Base-by-base conservation (phyloP, 2,113 vertebrate genomes). In the Athene noctua region DNA sequence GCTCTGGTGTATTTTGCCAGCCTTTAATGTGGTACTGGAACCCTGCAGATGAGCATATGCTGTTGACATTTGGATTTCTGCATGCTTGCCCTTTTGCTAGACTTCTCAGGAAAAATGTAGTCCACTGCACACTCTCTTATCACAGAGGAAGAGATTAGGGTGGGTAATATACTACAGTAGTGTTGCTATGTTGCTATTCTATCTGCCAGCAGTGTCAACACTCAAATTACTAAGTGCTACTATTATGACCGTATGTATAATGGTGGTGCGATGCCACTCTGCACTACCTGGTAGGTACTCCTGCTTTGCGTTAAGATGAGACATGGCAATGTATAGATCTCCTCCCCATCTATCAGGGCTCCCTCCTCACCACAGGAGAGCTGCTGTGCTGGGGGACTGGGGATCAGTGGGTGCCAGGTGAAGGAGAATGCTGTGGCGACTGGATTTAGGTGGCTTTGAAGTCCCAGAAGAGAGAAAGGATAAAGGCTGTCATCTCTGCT, bases 191-290 rank as follows among this genome's bases (percentile, higher is more conserved):
- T 15, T 77, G 18, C 40, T 61, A 6, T 14, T 62, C 21, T 44
- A 11, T 26, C 29, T 58, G 68, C 40, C 36, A 26, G 49, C 3
- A 2, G 8, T 68, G 46, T 17, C 84, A 74, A 18, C 34, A 11
- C 72, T n/a, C 62, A 13, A 2, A 38, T 23, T 29, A 7, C 36
- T 4, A 6, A 1, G 16, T 18, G 75, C 63, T 72, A 8, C 49
- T 61, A 0, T 10, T 25, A 19, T 1, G 13, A 42, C 26, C 8
- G 0, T 5, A 1, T 5, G 5, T 42, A 34, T 27, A 29, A 11
- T 12, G 51, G 51, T 49, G 73, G 17, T 16, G 1, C 12, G 8
- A 36, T 15, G 67, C 42, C 72, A 40, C 2, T 6, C 57, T 59
- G 55, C 47, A 3, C 18, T 18, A 11, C 38, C 21, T 19, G 38